Percentiles rank a stretch among this genome's conserved stretches.
These are phyloP conservation scores for Leptopterna dolabrata DNA, from an alignment of 2,888 invertebrate genomes.

Conservation along the genomic window DNA sequence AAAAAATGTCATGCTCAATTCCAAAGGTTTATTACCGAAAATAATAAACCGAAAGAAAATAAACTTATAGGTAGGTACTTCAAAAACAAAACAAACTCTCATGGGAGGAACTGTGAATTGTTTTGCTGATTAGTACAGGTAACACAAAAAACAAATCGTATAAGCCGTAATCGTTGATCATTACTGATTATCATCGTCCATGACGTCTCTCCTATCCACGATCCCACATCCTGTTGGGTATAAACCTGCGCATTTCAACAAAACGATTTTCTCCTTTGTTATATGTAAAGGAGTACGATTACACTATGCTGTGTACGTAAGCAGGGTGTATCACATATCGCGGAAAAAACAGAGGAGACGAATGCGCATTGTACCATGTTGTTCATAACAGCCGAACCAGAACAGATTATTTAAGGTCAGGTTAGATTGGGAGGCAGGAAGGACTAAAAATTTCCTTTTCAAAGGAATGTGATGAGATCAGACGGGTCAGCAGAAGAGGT, in stretches of 20 bases:
- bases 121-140: no score
- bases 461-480: neutral
- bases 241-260: neutral
- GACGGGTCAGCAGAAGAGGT: neutral
- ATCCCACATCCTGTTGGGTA: no score
- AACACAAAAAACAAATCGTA: no score
- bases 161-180: no score
- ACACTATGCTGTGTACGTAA: neutral
- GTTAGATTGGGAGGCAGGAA: neutral
- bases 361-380: neutral
- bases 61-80: no score
- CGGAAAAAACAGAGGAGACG: neutral
- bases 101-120: no score
- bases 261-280: neutral
- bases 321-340: neutral
- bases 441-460: neutral
- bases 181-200: no score
- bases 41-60: neutral
- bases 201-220: no score
- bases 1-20: no score
- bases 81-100: no score
- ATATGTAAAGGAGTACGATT: neutral
- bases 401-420: neutral
- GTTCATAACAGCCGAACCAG: neutral
- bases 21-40: neutral